Percentiles rank a stretch among this genome's conserved stretches.
Conservation (phyloP, 2,797 vertebrate species). For the Myotis myotis region DNA sequence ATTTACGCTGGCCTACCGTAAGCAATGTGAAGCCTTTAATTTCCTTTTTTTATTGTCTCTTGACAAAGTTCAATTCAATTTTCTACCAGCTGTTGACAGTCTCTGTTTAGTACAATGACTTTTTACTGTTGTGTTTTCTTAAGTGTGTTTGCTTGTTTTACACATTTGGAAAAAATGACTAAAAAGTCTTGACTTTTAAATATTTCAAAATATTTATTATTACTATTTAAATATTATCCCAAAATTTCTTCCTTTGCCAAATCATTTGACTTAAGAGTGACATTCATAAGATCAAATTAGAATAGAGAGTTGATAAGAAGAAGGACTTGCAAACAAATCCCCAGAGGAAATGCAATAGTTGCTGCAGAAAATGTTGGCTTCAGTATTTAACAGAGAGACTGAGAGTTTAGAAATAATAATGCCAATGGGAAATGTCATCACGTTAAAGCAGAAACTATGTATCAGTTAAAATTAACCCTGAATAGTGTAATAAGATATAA, state of each 20-base stretch:
- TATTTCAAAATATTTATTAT: constrained; percentile 58
- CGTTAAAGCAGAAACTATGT: neutral
- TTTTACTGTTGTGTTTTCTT: constrained; percentile 51
- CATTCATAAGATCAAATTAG: constrained; percentile 1
- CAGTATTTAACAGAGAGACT: constrained; percentile 14
- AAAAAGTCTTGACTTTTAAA: constrained; percentile 31
- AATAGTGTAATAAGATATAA: neutral
- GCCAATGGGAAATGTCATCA: neutral
- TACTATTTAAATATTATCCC: constrained; percentile 24
- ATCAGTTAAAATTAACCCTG: neutral
- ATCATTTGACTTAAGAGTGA: constrained; percentile 1
- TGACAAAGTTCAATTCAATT: constrained; percentile 76
- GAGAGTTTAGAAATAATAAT: constrained; percentile 41
- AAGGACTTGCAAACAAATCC: neutral
- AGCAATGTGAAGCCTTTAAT: constrained; percentile 65
- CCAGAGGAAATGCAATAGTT: neutral
- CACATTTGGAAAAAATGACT: constrained; percentile 32
- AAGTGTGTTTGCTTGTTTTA: constrained; percentile 62
- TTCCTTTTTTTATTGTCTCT: constrained; percentile 71
- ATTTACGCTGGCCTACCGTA: constrained; percentile 43
- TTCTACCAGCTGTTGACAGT: constrained; percentile 71
- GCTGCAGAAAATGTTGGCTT: neutral
- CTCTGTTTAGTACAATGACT: constrained; percentile 40
- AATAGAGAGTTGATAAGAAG: neutral
- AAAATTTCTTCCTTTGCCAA: neutral